Base-by-base conservation (phyloP, 1,140 invertebrate species). In the Drosophila pseudoananassae region DNA sequence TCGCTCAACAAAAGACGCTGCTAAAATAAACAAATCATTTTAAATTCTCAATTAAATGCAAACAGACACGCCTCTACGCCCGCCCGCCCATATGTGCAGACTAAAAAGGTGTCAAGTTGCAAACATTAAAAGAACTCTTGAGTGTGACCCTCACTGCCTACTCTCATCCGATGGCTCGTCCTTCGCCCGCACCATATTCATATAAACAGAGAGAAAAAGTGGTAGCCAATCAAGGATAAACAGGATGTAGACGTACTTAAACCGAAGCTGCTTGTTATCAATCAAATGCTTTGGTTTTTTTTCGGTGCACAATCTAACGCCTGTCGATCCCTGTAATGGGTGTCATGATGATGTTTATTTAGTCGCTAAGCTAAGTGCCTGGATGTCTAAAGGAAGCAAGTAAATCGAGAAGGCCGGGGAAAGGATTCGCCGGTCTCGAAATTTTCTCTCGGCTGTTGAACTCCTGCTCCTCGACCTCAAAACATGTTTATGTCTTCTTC, bases 11-110 rank as follows among this genome's bases (percentile, higher is more conserved):
- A 88, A 88, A 88, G 83, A 75, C 65, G 76, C 51, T 60, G 46
- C 38, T 46, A 84, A 76, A 65, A 85, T 80, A 87, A 83, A 88
- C 83, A 88, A 87, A 87, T 87, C 82, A 88, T 88, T 88, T 83
- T 61, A 88, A 88, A 88, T 88, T 88, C 83, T 88, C 83, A 88
- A 87, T 88, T 87, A 88, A 87, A 87, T 63, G 77, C 74, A 80
- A 85, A 84, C 68, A 85, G 52, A 54, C 10, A 14, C 20, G 49
- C 53, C 46, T 23, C 55, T n/a, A n/a, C n/a, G n/a, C n/a, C n/a
- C 25, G 43, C 53, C 40, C 23, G 58, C 17, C 20, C 56, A 31
- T 46, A 60, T 63, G 60, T 52, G 64, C 29, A 14, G 52, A 3
- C 45, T 78, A 49, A 76, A 78, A 83, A 82, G 82, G 82, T 87